phyloP scores from a whole-genome alignment of 2,888 invertebrate species.

The Escarpia spicata region DNA sequence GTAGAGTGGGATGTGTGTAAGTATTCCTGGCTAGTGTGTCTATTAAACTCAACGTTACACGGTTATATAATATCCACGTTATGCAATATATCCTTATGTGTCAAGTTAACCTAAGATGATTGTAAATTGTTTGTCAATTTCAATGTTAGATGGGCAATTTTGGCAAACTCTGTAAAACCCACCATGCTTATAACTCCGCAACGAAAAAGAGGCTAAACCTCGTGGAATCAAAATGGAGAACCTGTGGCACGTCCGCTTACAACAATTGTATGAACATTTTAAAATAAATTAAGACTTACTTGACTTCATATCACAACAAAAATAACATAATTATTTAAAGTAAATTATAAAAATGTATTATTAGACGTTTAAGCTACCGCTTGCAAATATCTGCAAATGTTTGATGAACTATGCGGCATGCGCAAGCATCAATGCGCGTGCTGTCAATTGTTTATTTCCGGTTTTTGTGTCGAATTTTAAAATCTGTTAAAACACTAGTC shows the following conservation, averaged over 20 bases:
- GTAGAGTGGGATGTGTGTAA: not conserved
- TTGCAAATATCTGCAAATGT: not conserved
- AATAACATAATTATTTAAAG: not conserved
- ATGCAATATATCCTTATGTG: not conserved
- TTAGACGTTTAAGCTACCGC: not conserved
- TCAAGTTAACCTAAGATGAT: not conserved
- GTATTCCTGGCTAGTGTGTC: not conserved
- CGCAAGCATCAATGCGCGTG: not conserved
- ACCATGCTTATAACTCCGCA: conserved; percentile 23
- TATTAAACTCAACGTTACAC: not conserved
- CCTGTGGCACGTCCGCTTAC: not conserved
- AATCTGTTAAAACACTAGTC: not conserved
- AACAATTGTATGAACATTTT: not conserved
- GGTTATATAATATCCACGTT: not conserved
- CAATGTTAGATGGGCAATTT: not conserved
- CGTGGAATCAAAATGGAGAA: conserved; percentile 21
- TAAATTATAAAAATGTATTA: not conserved
- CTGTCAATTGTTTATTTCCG: not conserved
- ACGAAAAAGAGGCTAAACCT: conserved; percentile 25
- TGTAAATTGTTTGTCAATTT: not conserved
- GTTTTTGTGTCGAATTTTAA: not conserved
- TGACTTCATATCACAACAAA: not conserved
- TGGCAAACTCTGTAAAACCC: not conserved
- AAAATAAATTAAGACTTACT: not conserved
- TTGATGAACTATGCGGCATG: not conserved